These are phyloP conservation scores for Lonchura striata DNA, from an alignment of 2,113 vertebrate genomes.

Conservation along the genomic window DNA sequence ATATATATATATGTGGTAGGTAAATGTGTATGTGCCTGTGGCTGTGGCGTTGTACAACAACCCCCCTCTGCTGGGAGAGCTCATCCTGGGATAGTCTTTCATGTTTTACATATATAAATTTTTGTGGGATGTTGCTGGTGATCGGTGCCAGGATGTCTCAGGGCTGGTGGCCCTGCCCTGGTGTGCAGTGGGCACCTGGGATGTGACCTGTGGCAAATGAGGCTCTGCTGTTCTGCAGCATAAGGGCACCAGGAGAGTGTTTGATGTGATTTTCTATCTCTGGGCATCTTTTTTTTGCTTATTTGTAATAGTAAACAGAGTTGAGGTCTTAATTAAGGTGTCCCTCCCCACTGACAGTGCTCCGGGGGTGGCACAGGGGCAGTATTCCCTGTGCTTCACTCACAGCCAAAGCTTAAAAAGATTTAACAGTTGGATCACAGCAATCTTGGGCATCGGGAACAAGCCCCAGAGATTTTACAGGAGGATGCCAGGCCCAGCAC, in stretches of 20 bases:
- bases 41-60: not conserved
- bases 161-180: not conserved
- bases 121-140: not conserved
- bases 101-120: not conserved
- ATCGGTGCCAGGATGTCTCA: fast-evolving
- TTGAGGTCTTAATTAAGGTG: not conserved
- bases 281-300: not conserved
- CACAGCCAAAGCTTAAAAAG: not conserved
- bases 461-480: not conserved
- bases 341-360: not conserved
- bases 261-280: not conserved
- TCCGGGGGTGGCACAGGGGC: not conserved
- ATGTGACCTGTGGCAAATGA: not conserved
- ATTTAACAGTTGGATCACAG: fast-evolving
- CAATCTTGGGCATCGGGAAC: not conserved
- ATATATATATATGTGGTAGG: not conserved
- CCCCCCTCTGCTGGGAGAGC: not conserved
- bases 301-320: not conserved
- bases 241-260: not conserved
- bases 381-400: not conserved
- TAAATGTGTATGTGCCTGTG: not conserved
- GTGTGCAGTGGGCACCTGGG: fast-evolving
- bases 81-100: not conserved
- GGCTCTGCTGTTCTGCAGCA: not conserved
- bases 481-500: not conserved